phyloP scores from a whole-genome alignment of 2,113 vertebrate genomes.

The Forbesichthys agassizii region DNA sequence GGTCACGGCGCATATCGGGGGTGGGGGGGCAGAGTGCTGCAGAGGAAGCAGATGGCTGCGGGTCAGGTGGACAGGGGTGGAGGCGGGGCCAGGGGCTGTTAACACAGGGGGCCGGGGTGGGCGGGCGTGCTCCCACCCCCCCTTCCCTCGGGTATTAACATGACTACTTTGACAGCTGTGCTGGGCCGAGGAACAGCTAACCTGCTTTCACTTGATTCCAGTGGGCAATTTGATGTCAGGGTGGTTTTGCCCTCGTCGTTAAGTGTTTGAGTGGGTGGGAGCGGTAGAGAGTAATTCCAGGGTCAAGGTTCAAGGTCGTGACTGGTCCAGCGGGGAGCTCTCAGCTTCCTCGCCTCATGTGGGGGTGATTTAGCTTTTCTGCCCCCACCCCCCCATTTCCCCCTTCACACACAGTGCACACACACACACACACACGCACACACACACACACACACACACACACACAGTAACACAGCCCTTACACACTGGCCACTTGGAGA shows the following conservation, averaged over 20 bases:
- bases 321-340: not conserved
- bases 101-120: constrained; percentile 57
- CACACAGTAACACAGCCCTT: not conserved
- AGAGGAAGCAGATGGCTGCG: constrained; percentile 72
- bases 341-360: not conserved
- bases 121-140: constrained; percentile 52
- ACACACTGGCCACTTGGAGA: not conserved
- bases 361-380: too few relatives aligned
- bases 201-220: constrained; percentile 2
- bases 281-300: too few relatives aligned
- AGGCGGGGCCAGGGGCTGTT: constrained; percentile 60
- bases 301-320: too few relatives aligned
- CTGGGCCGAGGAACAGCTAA: constrained; percentile 30
- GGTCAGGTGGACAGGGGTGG: constrained; percentile 29
- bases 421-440: not conserved
- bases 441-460: constrained; percentile 1
- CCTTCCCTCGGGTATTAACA: constrained; percentile 56
- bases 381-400: constrained; percentile 10
- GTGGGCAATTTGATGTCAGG: too few relatives aligned
- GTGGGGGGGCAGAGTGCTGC: not conserved
- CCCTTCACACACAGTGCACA: not conserved
- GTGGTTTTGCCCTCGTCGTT: constrained; percentile 8
- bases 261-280: not conserved
- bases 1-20: constrained; percentile 36
- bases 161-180: constrained; percentile 48